These are phyloP conservation scores for Drosophila monieri DNA, from an alignment of 2,888 invertebrate genomes.

Conservation along the genomic window DNA sequence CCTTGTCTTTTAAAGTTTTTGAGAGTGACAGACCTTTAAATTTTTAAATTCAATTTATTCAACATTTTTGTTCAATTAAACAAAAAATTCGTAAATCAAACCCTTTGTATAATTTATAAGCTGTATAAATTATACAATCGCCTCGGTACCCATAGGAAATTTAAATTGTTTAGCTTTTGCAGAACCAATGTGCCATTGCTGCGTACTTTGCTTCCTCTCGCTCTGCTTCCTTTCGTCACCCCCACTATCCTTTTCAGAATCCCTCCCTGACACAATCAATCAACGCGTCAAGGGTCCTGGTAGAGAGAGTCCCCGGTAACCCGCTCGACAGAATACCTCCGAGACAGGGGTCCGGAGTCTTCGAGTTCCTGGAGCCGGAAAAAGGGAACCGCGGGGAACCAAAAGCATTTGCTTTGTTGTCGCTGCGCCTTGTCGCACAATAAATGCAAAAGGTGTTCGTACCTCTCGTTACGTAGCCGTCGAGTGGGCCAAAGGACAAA, in stretches of 20 bases:
- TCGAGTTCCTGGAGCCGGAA: conserved; percentile 3
- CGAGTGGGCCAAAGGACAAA: conserved; percentile 61
- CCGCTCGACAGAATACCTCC: conserved; percentile 1
- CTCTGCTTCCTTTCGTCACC: conserved; percentile 3
- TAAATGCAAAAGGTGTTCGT: conserved; percentile 74
- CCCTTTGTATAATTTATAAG: conserved; percentile 1
- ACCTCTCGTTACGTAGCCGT: conserved; percentile 38
- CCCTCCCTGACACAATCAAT: conserved; percentile 63
- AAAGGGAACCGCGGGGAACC: conserved; percentile 7
- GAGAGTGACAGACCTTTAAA: not conserved
- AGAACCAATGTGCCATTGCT: conserved; percentile 45
- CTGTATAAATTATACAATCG: conserved; percentile 15
- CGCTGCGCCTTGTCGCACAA: conserved; percentile 48
- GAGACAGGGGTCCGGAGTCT: not conserved
- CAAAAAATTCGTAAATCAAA: not conserved
- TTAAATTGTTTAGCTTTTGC: conserved; percentile 6
- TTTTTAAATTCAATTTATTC: not conserved
- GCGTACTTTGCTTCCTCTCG: conserved; percentile 2
- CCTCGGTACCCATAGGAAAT: conserved; percentile 4
- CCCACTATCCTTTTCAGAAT: conserved; percentile 3
- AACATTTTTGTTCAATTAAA: not conserved
- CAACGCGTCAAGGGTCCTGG: conserved; percentile 63
- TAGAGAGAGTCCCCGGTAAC: conserved; percentile 9
- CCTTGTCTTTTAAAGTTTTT: not conserved
- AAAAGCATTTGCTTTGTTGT: conserved; percentile 63